Base-by-base conservation (phyloP, 2,113 vertebrate species). In the Meriones unguiculatus region DNA sequence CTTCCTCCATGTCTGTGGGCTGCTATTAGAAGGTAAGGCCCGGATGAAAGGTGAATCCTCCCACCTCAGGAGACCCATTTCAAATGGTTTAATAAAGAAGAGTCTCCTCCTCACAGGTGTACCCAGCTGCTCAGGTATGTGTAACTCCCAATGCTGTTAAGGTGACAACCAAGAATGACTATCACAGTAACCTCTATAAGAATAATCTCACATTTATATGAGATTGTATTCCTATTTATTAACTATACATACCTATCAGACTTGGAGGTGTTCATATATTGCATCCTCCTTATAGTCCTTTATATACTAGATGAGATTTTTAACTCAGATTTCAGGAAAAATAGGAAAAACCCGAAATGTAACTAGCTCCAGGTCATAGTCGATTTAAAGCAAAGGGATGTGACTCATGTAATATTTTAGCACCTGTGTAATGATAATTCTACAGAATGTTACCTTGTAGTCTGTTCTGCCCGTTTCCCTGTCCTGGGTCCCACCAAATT, bases 131-230 rank as follows among this genome's bases (percentile, higher is more conserved):
- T 64, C 14, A 59, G 24, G 22, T 38, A 84, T n/a, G 28, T 46
- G 4, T 65, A 64, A 64, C 14, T 46, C 15, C 13, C 13, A 15
- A 30, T 64, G 25, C 38, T 5, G 25, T 84, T 41, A 38, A 41
- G 24, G 6, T 64, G 38, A 85, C 24, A 41, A 85, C 25, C 14
- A 84, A 65, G 59, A 64, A 85, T 50, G 30, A 65, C 14, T 81
- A 59, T 81, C 32, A 30, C 14, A 85, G 57, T 41, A 78, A 8
- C 81, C 41, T 50, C 85, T 88, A 30, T 46, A 85, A 59, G n/a
- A 81, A 50, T 92, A 78, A 62, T 96, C 38, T 91, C 62, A 62
- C 64, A 73, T 82, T 94, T 92, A 84, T 62, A 4, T 22, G 80
- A 77, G 57, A 75, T 92, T 76, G 6, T 14, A 11, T 20, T 81